Conservation (phyloP, 2,113 vertebrate genomes). For the Phalacrocorax pelagicus region DNA sequence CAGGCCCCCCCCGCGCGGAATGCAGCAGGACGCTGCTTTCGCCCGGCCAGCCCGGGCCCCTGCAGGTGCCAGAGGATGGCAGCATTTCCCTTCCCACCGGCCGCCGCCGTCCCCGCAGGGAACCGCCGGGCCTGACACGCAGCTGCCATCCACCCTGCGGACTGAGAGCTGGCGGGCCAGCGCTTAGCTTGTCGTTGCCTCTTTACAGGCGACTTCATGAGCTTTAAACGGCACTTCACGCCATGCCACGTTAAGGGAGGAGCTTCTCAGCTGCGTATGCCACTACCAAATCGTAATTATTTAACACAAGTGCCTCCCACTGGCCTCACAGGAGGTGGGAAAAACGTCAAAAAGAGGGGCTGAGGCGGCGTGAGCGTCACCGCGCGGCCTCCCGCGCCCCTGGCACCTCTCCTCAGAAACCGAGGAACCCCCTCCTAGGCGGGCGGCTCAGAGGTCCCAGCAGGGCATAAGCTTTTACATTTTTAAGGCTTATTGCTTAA, state of each 20-base stretch:
- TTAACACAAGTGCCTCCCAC: not conserved
- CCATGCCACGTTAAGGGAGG: not conserved
- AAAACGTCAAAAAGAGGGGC: accelerated
- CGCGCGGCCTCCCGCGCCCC: too few relatives aligned
- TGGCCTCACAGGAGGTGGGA: accelerated
- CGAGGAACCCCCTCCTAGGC: accelerated
- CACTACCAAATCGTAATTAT: not conserved
- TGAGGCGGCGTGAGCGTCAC: not conserved
- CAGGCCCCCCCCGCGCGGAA: accelerated
- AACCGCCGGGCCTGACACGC: too few relatives aligned
- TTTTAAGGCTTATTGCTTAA: not conserved
- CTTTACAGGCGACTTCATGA: not conserved
- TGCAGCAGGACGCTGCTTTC: accelerated
- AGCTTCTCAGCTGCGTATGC: not conserved
- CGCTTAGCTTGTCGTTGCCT: too few relatives aligned
- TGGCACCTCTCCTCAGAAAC: not conserved
- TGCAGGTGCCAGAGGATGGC: not conserved
- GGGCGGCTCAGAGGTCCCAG: not conserved
- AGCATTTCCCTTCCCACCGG: not conserved
- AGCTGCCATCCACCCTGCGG: too few relatives aligned
- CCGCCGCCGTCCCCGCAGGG: not conserved
- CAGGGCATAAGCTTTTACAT: accelerated
- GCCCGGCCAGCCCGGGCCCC: not conserved
- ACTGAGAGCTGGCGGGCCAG: too few relatives aligned
- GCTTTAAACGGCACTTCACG: not conserved